phyloP scores from a whole-genome alignment of 2,797 vertebrate species.

The Aphelocoma californica region DNA sequence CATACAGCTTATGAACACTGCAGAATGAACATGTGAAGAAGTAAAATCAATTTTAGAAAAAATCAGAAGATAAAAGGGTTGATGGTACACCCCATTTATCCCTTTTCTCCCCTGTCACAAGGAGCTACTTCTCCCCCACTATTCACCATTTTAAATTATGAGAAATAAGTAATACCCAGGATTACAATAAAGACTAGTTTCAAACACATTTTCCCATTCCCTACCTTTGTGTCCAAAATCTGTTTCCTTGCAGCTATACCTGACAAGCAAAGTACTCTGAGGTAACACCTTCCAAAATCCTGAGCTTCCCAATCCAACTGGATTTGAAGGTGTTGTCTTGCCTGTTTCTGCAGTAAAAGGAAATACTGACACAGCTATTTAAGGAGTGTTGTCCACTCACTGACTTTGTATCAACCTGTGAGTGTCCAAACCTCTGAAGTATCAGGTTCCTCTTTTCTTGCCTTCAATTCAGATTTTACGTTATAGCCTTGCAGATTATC shows the following conservation, averaged over 20 bases:
- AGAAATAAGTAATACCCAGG: background rate
- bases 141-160: fast-evolving
- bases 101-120: background rate
- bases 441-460: background rate
- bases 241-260: background rate
- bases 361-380: background rate
- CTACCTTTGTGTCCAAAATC: background rate
- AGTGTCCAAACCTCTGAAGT: background rate
- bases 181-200: background rate
- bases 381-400: background rate
- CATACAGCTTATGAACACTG: background rate
- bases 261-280: background rate
- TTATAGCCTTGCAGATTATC: background rate
- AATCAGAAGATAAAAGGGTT: background rate
- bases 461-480: background rate
- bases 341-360: background rate
- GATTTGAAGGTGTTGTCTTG: background rate
- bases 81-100: background rate
- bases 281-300: background rate
- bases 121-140: background rate
- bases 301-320: background rate
- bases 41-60: background rate
- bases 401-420: background rate
- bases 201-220: background rate
- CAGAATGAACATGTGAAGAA: background rate